These are phyloP conservation scores for Synergus itoensis DNA, from an alignment of 2,888 invertebrate species.

Conservation along the genomic window DNA sequence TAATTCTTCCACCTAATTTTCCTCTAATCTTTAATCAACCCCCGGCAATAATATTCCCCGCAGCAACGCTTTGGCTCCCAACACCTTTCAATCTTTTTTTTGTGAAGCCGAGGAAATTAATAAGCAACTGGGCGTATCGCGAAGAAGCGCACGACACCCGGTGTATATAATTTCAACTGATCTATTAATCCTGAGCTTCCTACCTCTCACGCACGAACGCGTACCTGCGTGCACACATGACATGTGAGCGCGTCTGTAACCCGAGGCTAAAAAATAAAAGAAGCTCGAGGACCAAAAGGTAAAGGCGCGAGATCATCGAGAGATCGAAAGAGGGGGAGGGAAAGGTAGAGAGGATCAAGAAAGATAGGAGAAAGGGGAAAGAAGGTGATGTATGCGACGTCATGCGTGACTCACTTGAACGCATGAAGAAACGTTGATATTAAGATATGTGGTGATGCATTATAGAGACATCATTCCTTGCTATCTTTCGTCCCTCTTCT, in stretches of 20 bases:
- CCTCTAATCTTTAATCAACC: not conserved
- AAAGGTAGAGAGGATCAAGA: slow-evolving; percentile 47
- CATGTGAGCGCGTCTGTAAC: slow-evolving; percentile 44
- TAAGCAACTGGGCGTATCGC: slow-evolving; percentile 18
- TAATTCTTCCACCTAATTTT: not conserved
- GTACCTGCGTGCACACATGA: slow-evolving; percentile 47
- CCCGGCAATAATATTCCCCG: not conserved
- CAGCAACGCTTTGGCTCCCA: not conserved
- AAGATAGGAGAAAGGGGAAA: slow-evolving; percentile 14
- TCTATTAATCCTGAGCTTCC: slow-evolving; percentile 49
- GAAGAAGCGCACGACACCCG: slow-evolving; percentile 43
- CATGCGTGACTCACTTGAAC: slow-evolving; percentile 65
- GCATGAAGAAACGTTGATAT: slow-evolving; percentile 52
- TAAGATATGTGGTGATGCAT: slow-evolving; percentile 62
- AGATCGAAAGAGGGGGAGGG: slow-evolving; percentile 47
- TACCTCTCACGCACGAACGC: slow-evolving; percentile 44
- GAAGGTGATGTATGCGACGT: slow-evolving; percentile 68
- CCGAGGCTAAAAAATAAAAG: slow-evolving; percentile 42
- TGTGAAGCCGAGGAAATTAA: slow-evolving; percentile 20
- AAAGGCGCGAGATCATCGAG: slow-evolving; percentile 54
- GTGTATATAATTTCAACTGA: slow-evolving; percentile 45
- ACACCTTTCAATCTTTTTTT: not conserved
- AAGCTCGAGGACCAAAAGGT: slow-evolving; percentile 38
- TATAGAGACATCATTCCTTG: slow-evolving; percentile 63
- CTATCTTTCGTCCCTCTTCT: slow-evolving; percentile 44